Base-by-base conservation (phyloP, 2,113 vertebrate species). In the Siniperca chuatsi region DNA sequence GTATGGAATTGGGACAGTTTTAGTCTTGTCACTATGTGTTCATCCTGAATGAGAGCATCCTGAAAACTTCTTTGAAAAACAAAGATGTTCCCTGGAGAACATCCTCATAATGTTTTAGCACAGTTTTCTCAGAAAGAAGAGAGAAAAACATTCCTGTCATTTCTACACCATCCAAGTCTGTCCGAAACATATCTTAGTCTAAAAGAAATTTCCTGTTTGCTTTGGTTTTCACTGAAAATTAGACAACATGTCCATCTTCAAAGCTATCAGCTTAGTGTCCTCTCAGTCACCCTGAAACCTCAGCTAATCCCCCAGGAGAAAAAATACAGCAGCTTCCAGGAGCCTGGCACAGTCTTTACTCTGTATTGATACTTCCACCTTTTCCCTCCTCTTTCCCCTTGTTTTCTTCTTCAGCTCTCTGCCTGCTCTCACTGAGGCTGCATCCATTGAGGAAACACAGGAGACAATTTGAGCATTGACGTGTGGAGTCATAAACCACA, bases 281-380 rank as follows among this genome's bases (percentile, higher is more conserved):
- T 75, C 48, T 78, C 78, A 73, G 69, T 87, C 79, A 87, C 82
- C 90, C 74, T 85, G 82, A 91, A 87, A 64, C 73, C 66, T 79
- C 82, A 61, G 73, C 52, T 84, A 78, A 89, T 86, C 85, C 85
- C 58, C 5, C 37, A 46, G 62, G 12, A 71, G 46, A 48, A 23
- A 33, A 72, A 52, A 37, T 23, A 54, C 46, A 46, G 70, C 37
- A 16, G 29, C 71, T 82, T 71, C 79, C 75, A 82, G 60, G n/a
- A 69, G 64, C 21, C 79, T 81, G 79, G 23, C 25, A 73, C 65
- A 58, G 35, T 58, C 35, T 68, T 35, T 25, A 3, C 66, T 67
- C 48, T 54, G 74, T 75, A 78, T 78, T 79, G 71, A 76, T 72
- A 21, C 77, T 40, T 40, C 0, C 65, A 55, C 44, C 48, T 54